Evolutionary conservation across 64 coral and sea anemone genomes (phyloP).

Genomic region (Acropora tenuis): DNA sequence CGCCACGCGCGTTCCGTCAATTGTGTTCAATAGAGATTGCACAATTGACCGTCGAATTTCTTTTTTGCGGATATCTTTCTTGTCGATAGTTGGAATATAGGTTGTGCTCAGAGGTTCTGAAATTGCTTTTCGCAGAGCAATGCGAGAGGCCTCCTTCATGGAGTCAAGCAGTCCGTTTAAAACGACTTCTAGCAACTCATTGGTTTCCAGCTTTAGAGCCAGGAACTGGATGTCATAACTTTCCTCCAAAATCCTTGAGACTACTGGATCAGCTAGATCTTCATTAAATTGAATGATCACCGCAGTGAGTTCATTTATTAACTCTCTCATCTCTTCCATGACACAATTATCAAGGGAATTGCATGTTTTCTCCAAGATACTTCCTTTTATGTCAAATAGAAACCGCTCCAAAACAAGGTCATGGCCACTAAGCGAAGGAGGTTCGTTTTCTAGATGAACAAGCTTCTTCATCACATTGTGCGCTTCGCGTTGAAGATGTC

Average conservation of each 20-base stretch:
- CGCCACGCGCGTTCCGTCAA: constrained; percentile 9
- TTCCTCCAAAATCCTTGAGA: constrained; percentile 29
- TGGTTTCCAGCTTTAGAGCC: background rate
- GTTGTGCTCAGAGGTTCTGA: constrained; percentile 10
- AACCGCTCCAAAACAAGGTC: constrained; percentile 28
- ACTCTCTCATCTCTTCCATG: background rate
- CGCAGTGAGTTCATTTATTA: background rate
- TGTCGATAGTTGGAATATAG: background rate
- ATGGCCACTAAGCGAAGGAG: background rate
- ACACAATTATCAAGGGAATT: constrained; percentile 18
- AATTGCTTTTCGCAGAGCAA: constrained; percentile 7
- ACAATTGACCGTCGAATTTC: background rate
- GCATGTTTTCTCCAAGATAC: constrained; percentile 58
- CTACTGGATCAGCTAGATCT: background rate
- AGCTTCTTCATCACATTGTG: constrained; percentile 12
- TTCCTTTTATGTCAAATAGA: constrained; percentile 47
- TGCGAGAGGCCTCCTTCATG: constrained; percentile 5
- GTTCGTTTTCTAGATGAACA: background rate
- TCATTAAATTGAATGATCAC: constrained; percentile 21
- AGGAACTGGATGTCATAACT: constrained; percentile 23
- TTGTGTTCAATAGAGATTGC: background rate
- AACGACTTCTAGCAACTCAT: background rate
- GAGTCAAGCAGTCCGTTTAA: constrained; percentile 26
- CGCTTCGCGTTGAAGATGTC: background rate
- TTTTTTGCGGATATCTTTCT: background rate